phyloP scores from a whole-genome alignment of 2,113 vertebrate genomes.

The Neopipo cinnamomea region DNA sequence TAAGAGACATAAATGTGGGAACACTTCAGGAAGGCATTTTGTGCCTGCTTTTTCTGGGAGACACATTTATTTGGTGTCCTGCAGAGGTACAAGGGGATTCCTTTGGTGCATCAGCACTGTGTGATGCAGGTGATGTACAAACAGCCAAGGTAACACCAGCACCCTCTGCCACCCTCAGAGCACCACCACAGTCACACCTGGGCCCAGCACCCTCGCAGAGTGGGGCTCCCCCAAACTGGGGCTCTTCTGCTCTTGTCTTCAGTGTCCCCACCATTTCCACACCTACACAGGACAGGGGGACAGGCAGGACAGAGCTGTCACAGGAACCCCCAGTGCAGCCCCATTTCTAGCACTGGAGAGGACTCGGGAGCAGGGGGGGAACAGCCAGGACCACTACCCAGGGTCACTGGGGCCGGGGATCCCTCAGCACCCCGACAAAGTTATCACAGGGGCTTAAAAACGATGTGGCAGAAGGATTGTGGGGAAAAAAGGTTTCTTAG shows the following conservation, averaged over 20 bases:
- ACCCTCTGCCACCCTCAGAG: accelerated
- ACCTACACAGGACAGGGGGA: not conserved
- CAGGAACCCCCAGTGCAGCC: not conserved
- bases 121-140: not conserved
- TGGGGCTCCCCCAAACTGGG: not conserved
- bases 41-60: not conserved
- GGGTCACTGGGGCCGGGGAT: not conserved
- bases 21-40: not conserved
- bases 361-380: accelerated
- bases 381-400: not conserved
- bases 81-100: not conserved
- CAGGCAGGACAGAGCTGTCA: not conserved
- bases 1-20: not conserved
- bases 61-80: not conserved
- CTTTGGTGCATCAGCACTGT: not conserved
- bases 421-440: not conserved
- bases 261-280: not conserved
- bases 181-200: not conserved
- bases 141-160: not conserved
- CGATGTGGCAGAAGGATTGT: not conserved
- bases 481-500: not conserved
- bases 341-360: not conserved
- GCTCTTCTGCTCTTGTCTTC: not conserved
- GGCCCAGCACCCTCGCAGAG: not conserved
- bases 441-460: not conserved